Base-by-base conservation (phyloP, 2,113 vertebrate genomes). In the Astatoreochromis straeleni region DNA sequence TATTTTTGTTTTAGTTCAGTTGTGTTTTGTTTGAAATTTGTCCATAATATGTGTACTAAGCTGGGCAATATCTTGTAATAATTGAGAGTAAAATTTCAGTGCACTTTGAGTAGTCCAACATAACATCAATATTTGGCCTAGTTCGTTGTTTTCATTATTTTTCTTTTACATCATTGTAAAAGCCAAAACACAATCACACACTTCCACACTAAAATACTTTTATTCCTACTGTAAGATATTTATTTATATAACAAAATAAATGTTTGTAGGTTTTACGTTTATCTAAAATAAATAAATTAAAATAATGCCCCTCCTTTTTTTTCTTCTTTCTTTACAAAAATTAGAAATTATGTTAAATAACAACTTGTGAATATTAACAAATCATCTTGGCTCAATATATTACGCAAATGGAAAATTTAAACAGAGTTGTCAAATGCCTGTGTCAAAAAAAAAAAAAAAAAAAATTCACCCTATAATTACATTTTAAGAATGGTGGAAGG, bases 401-500 rank as follows among this genome's bases (percentile, higher is more conserved):
- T 80, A 82, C n/a, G 14, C 83, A 88, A 84, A 83, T 58, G 54
- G n/a, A 79, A 47, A 73, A 49, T 60, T 86, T 86, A 19, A 89
- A 80, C 55, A 83, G 24, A 87, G 63, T 80, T 90, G 87, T 91
- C 85, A 84, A 86, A 90, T 7, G 63, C 63, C 40, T 81, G 73
- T 60, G 42, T 83, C 60, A 79, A 60, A 80, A 75, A 31, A 21
- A 9, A 17, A 9, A 17, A 9, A 3, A n/a, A 3, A 9, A n/a
- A 5, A 38, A 38, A 12, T 35, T 65, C 33, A 65, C 19, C 60
- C 33, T 65, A 13, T 68, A 91, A 95, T 94, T 95, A 90, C 80
- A 81, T 83, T 92, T 93, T 86, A 94, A 92, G 87, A 92, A 88
- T 88, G 87, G 80, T 90, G 92, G 93, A 95, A 95, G 93, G 88